phyloP scores from a whole-genome alignment of 2,888 invertebrate genomes.

The Oscheius sp. region DNA sequence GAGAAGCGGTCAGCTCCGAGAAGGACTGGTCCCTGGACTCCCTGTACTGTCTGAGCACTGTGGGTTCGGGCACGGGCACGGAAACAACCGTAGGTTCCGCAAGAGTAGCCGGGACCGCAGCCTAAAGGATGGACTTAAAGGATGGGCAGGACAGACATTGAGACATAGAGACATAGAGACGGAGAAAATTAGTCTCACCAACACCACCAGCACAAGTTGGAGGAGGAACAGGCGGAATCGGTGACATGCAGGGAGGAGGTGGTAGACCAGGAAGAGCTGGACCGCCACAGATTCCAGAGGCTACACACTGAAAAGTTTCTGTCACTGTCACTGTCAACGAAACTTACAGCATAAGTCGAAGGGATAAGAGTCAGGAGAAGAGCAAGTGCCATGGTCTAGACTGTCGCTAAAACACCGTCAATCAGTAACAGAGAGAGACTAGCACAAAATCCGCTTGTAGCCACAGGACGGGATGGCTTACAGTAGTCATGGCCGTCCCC shows the following conservation, averaged over 20 bases:
- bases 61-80: conserved; percentile 53
- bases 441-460: neutral
- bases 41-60: conserved; percentile 42
- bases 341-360: conserved; percentile 30
- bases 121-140: conserved; percentile 35
- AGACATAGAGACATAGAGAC: neutral
- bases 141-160: no score
- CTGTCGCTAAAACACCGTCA: neutral
- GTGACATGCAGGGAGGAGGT: conserved; percentile 51
- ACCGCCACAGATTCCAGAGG: conserved; percentile 68
- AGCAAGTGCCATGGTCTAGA: neutral
- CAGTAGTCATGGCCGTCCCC: neutral
- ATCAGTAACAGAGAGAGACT: neutral
- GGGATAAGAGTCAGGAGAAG: conserved; percentile 15
- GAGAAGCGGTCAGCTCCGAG: conserved; percentile 54
- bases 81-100: conserved; percentile 61
- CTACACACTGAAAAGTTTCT: conserved; percentile 60
- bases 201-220: conserved; percentile 49
- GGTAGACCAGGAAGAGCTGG: conserved; percentile 33
- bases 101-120: conserved; percentile 58
- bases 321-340: neutral
- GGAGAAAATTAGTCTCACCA: conserved; percentile 1
- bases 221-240: conserved; percentile 51
- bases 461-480: conserved; percentile 2
- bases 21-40: conserved; percentile 41